These are phyloP conservation scores for Phylloscopus trochiloides DNA, from an alignment of 2,113 vertebrate species.

Conservation along the genomic window DNA sequence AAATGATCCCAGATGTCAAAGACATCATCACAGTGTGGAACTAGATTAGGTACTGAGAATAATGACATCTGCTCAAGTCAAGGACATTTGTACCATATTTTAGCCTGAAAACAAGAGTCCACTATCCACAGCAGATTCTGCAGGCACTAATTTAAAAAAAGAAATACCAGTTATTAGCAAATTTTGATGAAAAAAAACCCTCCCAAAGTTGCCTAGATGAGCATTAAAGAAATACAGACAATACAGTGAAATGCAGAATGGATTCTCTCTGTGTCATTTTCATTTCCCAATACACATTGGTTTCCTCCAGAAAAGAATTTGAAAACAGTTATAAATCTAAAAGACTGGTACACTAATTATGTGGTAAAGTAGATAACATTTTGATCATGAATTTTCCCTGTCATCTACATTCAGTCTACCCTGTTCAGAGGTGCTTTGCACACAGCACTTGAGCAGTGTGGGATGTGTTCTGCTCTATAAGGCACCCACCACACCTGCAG, in stretches of 20 bases:
- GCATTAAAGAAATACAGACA: background rate
- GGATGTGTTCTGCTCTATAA: background rate
- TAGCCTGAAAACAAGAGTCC: background rate
- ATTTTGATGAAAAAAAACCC: background rate
- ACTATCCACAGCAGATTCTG: background rate
- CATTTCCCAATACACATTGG: background rate
- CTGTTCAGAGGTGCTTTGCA: background rate
- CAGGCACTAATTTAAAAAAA: background rate
- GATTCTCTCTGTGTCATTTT: background rate
- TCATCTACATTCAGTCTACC: background rate
- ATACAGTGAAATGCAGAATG: background rate
- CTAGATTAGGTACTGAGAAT: background rate
- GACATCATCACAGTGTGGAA: background rate
- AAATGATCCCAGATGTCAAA: background rate
- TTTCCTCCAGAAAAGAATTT: background rate
- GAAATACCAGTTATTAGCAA: background rate
- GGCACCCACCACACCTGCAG: background rate
- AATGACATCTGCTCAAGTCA: background rate
- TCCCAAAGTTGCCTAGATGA: background rate
- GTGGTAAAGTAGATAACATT: fast-evolving
- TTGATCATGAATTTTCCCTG: background rate
- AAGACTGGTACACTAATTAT: background rate
- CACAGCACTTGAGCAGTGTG: background rate
- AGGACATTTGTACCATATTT: background rate
- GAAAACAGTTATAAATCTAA: background rate